These are phyloP conservation scores for Hydropotes inermis DNA, from an alignment of 2,113 vertebrate species.

Conservation along the genomic window DNA sequence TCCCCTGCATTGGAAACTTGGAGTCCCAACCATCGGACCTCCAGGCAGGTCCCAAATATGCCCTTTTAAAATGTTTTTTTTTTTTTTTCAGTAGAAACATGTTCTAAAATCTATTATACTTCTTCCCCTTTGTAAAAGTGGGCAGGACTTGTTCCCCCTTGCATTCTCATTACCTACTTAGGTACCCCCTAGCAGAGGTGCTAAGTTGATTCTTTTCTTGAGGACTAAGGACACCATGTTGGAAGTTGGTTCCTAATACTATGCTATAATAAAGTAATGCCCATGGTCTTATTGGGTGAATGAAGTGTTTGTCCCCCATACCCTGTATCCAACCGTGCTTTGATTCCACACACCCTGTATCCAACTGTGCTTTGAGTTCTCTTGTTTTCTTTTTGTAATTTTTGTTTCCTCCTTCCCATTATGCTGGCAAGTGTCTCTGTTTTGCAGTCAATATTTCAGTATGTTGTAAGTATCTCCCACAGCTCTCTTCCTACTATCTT, in stretches of 20 bases:
- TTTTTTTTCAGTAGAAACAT: neutral
- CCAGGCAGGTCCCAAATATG: neutral
- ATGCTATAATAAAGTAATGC: neutral
- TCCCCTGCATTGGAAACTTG: neutral
- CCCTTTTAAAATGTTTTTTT: neutral
- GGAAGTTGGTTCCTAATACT: neutral
- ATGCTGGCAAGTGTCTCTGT: neutral
- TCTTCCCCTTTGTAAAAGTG: neutral
- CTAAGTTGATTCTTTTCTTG: neutral
- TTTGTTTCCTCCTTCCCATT: constrained; percentile 51
- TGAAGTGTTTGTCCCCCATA: neutral
- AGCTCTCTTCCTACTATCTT: constrained; percentile 47
- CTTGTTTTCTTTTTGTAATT: constrained; percentile 26
- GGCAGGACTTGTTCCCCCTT: neutral
- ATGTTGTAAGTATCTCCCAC: neutral
- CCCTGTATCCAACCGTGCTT: neutral
- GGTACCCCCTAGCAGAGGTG: neutral
- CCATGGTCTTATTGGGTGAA: neutral
- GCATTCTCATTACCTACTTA: neutral
- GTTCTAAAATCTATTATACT: neutral
- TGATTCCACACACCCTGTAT: neutral
- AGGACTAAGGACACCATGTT: neutral
- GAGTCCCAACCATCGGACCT: neutral
- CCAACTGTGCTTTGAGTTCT: constrained; percentile 12
- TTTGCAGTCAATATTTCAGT: neutral